Percentiles rank a stretch among this genome's conserved stretches.
Evolutionary conservation across 2,888 invertebrate species (phyloP).

Genomic region (Dorcus hopei): DNA sequence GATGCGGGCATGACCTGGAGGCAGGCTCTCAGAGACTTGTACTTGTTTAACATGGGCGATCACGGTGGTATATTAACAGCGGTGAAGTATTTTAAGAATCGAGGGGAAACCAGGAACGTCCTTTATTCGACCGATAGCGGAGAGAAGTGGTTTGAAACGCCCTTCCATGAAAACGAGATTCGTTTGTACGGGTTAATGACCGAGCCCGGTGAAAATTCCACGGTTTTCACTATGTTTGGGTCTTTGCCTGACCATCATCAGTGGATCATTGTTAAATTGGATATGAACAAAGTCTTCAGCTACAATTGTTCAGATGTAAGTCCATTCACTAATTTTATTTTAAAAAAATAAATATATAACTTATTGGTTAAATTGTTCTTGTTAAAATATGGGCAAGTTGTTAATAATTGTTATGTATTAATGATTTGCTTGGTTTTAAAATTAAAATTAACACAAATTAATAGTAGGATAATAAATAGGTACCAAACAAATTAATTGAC

Average conservation of each 20-base stretch:
- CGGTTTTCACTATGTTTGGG: slow-evolving; percentile 88
- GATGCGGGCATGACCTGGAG: slow-evolving; percentile 84
- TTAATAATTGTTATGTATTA: not conserved
- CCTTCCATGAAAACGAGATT: slow-evolving; percentile 68
- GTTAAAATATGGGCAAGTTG: not conserved
- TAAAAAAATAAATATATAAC: not conserved
- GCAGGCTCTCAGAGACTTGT: slow-evolving; percentile 68
- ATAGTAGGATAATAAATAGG: not conserved
- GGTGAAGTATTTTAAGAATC: slow-evolving; percentile 72
- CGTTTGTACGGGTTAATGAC: slow-evolving; percentile 89
- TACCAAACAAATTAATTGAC: no score
- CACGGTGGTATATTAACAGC: slow-evolving; percentile 87
- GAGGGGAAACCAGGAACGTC: slow-evolving; percentile 74
- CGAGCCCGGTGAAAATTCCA: slow-evolving; percentile 91
- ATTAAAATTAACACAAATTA: not conserved
- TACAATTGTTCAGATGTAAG: slow-evolving; percentile 39
- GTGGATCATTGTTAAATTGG: slow-evolving; percentile 82
- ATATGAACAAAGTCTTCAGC: slow-evolving; percentile 55
- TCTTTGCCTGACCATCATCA: slow-evolving; percentile 74
- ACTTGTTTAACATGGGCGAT: slow-evolving; percentile 86
- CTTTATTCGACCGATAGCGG: slow-evolving; percentile 86
- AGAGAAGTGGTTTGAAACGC: slow-evolving; percentile 70
- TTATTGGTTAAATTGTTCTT: no score
- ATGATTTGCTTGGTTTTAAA: no score
- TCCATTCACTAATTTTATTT: not conserved